Percentiles rank a stretch among this genome's conserved stretches.
These are phyloP conservation scores for Cydia amplana DNA, from an alignment of 1,140 invertebrate species.

Conservation along the genomic window DNA sequence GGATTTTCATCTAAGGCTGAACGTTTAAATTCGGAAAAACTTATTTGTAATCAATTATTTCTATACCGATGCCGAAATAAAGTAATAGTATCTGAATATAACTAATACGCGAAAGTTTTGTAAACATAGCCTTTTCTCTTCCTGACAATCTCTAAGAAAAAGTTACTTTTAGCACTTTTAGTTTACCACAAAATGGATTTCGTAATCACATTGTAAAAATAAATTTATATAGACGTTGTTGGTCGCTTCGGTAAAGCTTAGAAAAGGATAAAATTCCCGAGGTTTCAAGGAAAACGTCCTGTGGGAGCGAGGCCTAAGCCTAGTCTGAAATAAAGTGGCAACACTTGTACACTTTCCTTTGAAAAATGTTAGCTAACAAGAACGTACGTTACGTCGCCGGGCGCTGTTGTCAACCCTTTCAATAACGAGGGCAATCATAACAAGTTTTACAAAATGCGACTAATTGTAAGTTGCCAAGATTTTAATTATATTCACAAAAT, in stretches of 20 bases:
- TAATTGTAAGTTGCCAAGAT: not conserved
- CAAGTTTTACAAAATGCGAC: not conserved
- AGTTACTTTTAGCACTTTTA: not conserved
- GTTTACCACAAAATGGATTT: conserved; percentile 1
- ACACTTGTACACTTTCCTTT: conserved; percentile 27
- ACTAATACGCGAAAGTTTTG: too few relatives aligned
- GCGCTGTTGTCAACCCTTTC: not conserved
- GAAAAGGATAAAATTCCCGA: conserved; percentile 24
- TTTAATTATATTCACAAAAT: not conserved
- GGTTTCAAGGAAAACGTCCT: conserved; percentile 8
- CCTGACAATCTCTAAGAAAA: not conserved
- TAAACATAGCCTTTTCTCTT: not conserved
- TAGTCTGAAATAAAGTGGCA: conserved; percentile 19
- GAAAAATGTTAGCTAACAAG: conserved; percentile 5
- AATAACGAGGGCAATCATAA: not conserved
- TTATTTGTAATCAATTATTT: too few relatives aligned
- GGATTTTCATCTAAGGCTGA: too few relatives aligned
- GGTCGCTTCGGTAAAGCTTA: conserved; percentile 1
- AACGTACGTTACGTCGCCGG: not conserved
- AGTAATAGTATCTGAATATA: too few relatives aligned
- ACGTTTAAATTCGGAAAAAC: too few relatives aligned
- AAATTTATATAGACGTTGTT: conserved; percentile 15
- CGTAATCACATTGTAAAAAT: conserved; percentile 22
- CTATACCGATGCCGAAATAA: too few relatives aligned
- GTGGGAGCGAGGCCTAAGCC: not conserved